Conservation (phyloP, 2,888 invertebrate species). For the Romanomermis culicivorax region DNA sequence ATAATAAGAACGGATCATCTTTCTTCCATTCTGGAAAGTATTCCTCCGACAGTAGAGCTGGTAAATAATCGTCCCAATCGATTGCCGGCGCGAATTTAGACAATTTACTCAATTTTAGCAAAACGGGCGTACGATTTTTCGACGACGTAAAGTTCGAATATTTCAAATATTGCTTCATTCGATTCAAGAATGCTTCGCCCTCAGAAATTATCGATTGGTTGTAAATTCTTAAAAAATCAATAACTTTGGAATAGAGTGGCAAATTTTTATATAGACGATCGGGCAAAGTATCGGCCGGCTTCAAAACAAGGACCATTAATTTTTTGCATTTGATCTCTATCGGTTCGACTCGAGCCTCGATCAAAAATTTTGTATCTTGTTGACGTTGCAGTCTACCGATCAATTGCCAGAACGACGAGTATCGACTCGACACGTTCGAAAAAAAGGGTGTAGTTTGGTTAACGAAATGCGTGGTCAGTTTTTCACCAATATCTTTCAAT, state of each 20-base stretch:
- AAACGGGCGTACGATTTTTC: neutral
- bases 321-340: neutral
- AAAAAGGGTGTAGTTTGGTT: neutral
- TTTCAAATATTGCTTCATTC: neutral
- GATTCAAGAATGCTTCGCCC: neutral
- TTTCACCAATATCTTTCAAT: neutral
- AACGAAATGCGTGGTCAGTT: neutral
- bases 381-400: neutral
- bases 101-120: neutral
- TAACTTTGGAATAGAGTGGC: too few relatives aligned
- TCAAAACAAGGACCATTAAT: neutral
- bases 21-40: neutral
- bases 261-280: too few relatives aligned
- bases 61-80: neutral
- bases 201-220: neutral
- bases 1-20: neutral
- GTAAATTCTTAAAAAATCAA: too few relatives aligned
- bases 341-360: neutral
- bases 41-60: neutral
- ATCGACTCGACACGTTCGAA: neutral
- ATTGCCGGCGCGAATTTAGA: neutral
- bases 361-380: neutral
- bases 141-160: neutral
- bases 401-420: neutral
- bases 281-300: neutral